These are phyloP conservation scores for Enteromius treurensis DNA, from an alignment of 2,797 vertebrate species.

Conservation along the genomic window DNA sequence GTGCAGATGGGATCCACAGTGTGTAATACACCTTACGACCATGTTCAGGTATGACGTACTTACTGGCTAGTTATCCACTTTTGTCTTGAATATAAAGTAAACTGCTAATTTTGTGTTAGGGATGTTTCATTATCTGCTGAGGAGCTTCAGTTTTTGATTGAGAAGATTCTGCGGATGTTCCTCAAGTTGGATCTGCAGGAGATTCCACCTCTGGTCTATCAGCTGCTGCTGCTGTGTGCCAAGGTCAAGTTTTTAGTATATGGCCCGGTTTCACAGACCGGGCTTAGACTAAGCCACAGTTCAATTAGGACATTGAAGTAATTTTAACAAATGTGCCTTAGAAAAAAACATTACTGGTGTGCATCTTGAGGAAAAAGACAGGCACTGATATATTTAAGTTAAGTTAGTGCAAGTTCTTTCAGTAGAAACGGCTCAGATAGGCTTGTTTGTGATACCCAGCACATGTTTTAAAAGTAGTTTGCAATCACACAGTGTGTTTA, in stretches of 20 bases:
- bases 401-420: no score
- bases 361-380: no score
- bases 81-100: not conserved
- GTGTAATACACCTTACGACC: slow-evolving; percentile 89
- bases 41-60: slow-evolving; percentile 90
- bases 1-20: slow-evolving; percentile 88
- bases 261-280: not conserved
- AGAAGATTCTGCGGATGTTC: slow-evolving; percentile 90
- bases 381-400: no score
- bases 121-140: slow-evolving; percentile 89
- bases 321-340: no score
- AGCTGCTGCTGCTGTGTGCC: slow-evolving; percentile 90
- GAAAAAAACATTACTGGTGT: no score
- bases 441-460: no score
- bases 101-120: slow-evolving; percentile 67
- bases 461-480: not conserved
- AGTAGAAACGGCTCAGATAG: no score
- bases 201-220: slow-evolving; percentile 94
- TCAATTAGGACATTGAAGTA: no score
- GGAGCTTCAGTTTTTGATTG: slow-evolving; percentile 89
- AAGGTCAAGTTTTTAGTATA: slow-evolving; percentile 78
- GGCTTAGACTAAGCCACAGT: no score
- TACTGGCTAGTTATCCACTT: not conserved
- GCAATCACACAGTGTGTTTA: not conserved
- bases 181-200: slow-evolving; percentile 91